Evolutionary conservation across 2,888 invertebrate species (phyloP), one percentile per base, ranked within the genome.

Genomic region (Eretmocerus hayati): DNA sequence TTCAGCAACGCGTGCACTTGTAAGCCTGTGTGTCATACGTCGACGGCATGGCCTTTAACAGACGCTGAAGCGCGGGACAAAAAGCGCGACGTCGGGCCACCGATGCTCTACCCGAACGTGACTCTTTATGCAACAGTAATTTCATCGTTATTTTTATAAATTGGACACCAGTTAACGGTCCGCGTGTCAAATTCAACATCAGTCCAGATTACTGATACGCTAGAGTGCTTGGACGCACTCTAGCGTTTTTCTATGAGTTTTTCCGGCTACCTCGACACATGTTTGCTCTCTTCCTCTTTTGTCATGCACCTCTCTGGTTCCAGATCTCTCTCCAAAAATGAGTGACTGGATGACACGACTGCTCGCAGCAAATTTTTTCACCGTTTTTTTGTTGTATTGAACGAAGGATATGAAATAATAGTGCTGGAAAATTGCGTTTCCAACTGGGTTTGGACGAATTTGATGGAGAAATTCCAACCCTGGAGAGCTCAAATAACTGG

Each of bases 141-240:
- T 71, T 66, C 67, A 68, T 70, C 71, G 69, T 71, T 71, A 71
- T 69, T 71, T 71, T 70, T 70, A 69, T 69, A 71, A 70, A 69
- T 71, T 71, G 69, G 69, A 62, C 64, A 59, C 64, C 63, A 64
- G 67, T 70, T 70, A 66, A 67, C 69, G 70, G 69, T 69, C 60
- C 66, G 62, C 59, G 62, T 64, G 59, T 60, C 62, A 56, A 62
- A 58, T 62, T 23, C 62, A 42, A 49, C 54, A 54, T 54, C 52
- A 49, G 54, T 54, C 46, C 52, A 50, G 54, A 54, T 54, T 52
- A 52, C 45, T 11, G 39, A 42, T 15, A 46, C 39, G 46, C 36
- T 42, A 45, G 41, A 50, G 20, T 21, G 39, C 42, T 32, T 33
- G 9, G 21, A 16, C 38, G 13, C 36, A 23, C 30, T 38, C 40